Percentiles rank a stretch among this genome's conserved stretches.
Evolutionary conservation across 2,113 vertebrate species (phyloP).

Genomic region (Antennarius striatus): DNA sequence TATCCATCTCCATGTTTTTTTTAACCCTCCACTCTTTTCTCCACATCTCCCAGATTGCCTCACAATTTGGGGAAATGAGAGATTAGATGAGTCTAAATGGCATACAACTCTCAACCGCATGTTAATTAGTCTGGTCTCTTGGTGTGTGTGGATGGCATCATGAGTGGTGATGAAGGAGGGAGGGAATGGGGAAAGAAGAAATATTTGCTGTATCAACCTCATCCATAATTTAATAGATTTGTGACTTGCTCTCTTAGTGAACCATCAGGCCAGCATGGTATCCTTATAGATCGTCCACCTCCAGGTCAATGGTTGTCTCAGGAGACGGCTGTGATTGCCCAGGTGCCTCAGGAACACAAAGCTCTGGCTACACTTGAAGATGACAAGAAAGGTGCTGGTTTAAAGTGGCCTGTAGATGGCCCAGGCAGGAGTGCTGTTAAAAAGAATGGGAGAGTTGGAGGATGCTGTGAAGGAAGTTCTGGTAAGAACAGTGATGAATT

Average conservation of each 20-base stretch:
- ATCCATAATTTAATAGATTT: neutral
- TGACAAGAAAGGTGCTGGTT: too few species aligned
- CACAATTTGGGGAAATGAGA: constrained; percentile 14
- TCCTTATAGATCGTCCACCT: too few species aligned
- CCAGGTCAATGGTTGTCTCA: neutral
- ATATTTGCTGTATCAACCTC: constrained; percentile 1
- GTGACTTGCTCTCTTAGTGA: neutral
- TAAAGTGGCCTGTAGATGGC: too few species aligned
- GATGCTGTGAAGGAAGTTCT: too few species aligned
- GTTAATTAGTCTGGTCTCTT: constrained; percentile 49
- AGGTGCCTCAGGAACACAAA: too few species aligned
- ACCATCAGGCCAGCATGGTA: too few species aligned
- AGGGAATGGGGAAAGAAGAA: constrained; percentile 2
- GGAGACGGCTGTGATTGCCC: neutral
- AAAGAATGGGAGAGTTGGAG: too few species aligned
- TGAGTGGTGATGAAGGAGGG: neutral
- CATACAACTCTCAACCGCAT: constrained; percentile 34
- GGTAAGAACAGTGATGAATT: too few species aligned
- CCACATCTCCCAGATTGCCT: neutral
- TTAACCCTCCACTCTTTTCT: neutral
- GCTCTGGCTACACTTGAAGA: too few species aligned
- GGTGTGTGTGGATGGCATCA: constrained; percentile 15
- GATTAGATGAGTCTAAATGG: constrained; percentile 37
- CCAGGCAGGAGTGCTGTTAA: too few species aligned
- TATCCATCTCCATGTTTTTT: constrained; percentile 1